Evolutionary conservation across 2,888 invertebrate species (phyloP).

Genomic region (Cataglyphis rosenhaueri): DNA sequence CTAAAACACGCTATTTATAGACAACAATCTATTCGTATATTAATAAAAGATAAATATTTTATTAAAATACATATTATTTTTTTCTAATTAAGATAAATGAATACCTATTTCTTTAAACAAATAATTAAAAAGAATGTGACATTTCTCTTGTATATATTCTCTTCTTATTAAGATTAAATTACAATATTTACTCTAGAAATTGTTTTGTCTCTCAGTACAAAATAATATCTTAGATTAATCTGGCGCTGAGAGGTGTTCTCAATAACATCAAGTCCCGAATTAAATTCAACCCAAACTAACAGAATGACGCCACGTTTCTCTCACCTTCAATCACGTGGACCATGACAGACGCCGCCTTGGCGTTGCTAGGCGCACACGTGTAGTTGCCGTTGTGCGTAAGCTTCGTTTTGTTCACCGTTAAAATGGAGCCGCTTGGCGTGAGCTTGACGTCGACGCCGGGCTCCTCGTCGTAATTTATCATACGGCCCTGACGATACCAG

Average conservation of each 20-base stretch:
- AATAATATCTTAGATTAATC: neutral
- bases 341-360: constrained; percentile 80
- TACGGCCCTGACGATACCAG: constrained; percentile 83
- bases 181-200: neutral
- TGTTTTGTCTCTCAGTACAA: neutral
- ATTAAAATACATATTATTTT: neutral
- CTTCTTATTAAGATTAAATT: neutral
- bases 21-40: neutral
- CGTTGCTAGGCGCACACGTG: constrained; percentile 83
- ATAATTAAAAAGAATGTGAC: neutral
- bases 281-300: neutral
- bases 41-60: neutral
- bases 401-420: constrained; percentile 82
- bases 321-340: constrained; percentile 84
- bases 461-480: constrained; percentile 84
- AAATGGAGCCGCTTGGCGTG: constrained; percentile 80
- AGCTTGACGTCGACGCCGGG: constrained; percentile 83
- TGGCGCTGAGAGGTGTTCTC: neutral
- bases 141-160: neutral
- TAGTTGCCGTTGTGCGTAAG: constrained; percentile 83
- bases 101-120: neutral
- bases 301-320: neutral
- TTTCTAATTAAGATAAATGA: neutral
- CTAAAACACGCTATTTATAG: neutral
- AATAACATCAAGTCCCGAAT: neutral